Evolutionary conservation across 2,888 invertebrate genomes (phyloP).

Genomic region (Cosmia pyralina): DNA sequence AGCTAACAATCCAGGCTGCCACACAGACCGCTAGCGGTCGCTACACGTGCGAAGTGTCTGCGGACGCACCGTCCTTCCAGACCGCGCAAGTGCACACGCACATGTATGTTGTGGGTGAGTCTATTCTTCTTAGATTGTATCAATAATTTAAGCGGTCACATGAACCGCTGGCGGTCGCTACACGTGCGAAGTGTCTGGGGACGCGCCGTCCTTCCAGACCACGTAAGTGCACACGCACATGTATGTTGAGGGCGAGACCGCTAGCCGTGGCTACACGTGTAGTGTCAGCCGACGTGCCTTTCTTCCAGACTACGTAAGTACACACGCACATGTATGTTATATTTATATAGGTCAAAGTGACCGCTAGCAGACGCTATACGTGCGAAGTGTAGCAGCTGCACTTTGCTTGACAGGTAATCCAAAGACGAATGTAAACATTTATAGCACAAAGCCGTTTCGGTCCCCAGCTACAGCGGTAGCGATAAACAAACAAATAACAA

Average conservation of each 20-base stretch:
- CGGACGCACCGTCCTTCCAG: slow-evolving; percentile 93
- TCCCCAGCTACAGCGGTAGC: background rate
- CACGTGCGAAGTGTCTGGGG: background rate
- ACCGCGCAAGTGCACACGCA: slow-evolving; percentile 91
- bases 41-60: slow-evolving; percentile 94
- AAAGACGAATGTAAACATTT: slow-evolving; percentile 3
- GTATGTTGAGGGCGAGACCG: background rate
- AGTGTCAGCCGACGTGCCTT: too few relatives aligned
- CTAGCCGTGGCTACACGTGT: too few relatives aligned
- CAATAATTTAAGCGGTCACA: background rate
- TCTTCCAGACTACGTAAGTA: too few relatives aligned
- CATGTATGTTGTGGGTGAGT: slow-evolving; percentile 94
- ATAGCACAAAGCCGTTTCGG: background rate
- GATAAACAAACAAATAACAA: slow-evolving; percentile 1
- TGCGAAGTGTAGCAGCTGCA: background rate
- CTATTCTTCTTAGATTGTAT: background rate
- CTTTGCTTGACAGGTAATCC: background rate
- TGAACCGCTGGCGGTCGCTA: too few relatives aligned
- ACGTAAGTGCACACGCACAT: background rate
- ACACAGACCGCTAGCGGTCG: slow-evolving; percentile 92
- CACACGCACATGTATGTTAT: too few relatives aligned
- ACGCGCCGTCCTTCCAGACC: background rate
- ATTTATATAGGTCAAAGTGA: background rate
- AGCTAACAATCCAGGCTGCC: slow-evolving; percentile 91
- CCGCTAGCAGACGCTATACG: background rate